These are phyloP conservation scores for Brassicogethes aeneus DNA, from an alignment of 2,888 invertebrate species.

Conservation along the genomic window DNA sequence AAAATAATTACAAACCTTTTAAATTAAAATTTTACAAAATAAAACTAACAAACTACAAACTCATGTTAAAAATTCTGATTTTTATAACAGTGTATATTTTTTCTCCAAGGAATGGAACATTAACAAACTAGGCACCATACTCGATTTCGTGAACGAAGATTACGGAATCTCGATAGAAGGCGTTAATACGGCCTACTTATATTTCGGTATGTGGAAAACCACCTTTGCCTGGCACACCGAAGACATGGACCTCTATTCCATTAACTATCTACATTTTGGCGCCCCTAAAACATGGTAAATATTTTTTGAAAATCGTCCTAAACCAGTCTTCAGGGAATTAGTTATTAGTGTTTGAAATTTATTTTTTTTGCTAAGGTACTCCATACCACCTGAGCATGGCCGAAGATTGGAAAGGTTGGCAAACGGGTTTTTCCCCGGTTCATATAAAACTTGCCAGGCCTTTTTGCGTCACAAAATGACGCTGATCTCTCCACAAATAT, in stretches of 20 bases:
- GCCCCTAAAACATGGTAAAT: slow-evolving; percentile 94
- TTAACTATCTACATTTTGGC: slow-evolving; percentile 97
- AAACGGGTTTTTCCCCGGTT: slow-evolving; percentile 81
- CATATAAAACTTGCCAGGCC: slow-evolving; percentile 77
- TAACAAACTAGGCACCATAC: slow-evolving; percentile 82
- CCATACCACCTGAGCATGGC: slow-evolving; percentile 93
- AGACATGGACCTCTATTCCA: slow-evolving; percentile 99
- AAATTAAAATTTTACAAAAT: too few relatives aligned
- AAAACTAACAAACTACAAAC: too few relatives aligned
- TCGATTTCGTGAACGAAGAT: slow-evolving; percentile 90
- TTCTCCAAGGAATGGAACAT: slow-evolving; percentile 96
- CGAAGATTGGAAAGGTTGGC: slow-evolving; percentile 88
- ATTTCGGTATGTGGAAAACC: slow-evolving; percentile 99
- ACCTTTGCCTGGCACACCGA: slow-evolving; percentile 99
- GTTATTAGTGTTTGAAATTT: too few relatives aligned
- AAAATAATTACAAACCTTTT: too few relatives aligned
- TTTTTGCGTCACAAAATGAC: slow-evolving; percentile 98
- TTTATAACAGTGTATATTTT: too few relatives aligned
- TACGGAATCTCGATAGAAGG: slow-evolving; percentile 95
- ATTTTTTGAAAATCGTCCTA: too few relatives aligned
- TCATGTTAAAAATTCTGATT: too few relatives aligned
- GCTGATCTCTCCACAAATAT: slow-evolving; percentile 89
- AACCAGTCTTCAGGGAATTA: too few relatives aligned
- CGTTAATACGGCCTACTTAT: slow-evolving; percentile 97
- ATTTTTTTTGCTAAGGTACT: too few relatives aligned